Evolutionary conservation across 2,113 vertebrate genomes (phyloP).

Genomic region (Tupaia tana): DNA sequence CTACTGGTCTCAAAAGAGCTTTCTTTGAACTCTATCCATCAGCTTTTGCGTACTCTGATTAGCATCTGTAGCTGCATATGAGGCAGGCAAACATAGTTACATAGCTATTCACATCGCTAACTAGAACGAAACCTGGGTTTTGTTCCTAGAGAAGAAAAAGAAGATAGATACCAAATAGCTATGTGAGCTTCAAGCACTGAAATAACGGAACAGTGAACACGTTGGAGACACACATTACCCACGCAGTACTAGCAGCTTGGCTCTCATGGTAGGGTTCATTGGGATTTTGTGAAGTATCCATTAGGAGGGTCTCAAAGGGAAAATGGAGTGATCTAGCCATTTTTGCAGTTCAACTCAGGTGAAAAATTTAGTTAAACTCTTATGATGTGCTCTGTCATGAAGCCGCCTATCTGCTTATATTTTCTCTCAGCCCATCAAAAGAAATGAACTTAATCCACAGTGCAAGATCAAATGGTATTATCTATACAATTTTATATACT

Average conservation of each 20-base stretch:
- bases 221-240: background rate
- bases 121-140: background rate
- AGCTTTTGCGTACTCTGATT: background rate
- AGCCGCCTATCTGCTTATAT: constrained; percentile 17
- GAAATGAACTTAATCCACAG: constrained; percentile 59
- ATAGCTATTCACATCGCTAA: background rate
- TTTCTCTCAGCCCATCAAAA: constrained; percentile 50
- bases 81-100: background rate
- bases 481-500: constrained; percentile 37
- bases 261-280: constrained; percentile 44
- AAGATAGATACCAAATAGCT: background rate
- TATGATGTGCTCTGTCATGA: constrained; percentile 11
- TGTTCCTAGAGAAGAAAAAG: background rate
- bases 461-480: constrained; percentile 56
- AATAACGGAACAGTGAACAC: background rate
- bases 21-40: background rate
- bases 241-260: background rate
- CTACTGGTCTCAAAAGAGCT: background rate
- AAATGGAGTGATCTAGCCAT: constrained; percentile 35
- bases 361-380: constrained; percentile 61
- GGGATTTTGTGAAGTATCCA: background rate
- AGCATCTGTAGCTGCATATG: background rate
- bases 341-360: constrained; percentile 56
- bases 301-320: constrained; percentile 6
- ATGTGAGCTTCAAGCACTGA: background rate